Evolutionary conservation across 2,888 invertebrate species (phyloP).

Genomic region (Rhagophthalmus giganteus): DNA sequence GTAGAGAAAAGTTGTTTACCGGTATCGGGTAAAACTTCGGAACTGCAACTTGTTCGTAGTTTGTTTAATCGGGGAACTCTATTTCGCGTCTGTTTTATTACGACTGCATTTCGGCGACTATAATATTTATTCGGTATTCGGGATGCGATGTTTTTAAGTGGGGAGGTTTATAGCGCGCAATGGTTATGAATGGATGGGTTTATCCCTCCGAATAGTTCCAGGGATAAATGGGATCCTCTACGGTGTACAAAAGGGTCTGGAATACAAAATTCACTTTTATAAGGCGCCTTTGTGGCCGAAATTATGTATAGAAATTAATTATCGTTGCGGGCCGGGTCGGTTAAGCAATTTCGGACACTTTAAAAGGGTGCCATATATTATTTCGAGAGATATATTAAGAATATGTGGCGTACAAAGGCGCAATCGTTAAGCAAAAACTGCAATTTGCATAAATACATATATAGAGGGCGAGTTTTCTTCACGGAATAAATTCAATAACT

Average conservation of each 20-base stretch:
- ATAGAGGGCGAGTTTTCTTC: too few relatives aligned
- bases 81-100: not conserved
- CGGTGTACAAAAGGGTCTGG: slow-evolving; percentile 1
- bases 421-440: not conserved
- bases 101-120: not conserved
- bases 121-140: not conserved
- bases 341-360: slow-evolving; percentile 11
- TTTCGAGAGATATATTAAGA: not conserved
- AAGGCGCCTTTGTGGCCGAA: slow-evolving; percentile 13
- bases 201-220: slow-evolving; percentile 9
- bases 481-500: too few relatives aligned
- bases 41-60: not conserved
- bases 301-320: slow-evolving; percentile 1
- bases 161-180: slow-evolving; percentile 10
- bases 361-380: not conserved
- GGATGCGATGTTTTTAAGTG: slow-evolving; percentile 3
- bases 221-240: slow-evolving; percentile 10
- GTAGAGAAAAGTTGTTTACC: slow-evolving; percentile 3
- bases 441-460: not conserved
- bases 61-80: not conserved
- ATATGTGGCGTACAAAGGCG: too few relatives aligned
- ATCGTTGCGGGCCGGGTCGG: not conserved
- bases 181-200: slow-evolving; percentile 9
- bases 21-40: not conserved
- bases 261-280: slow-evolving; percentile 8